phyloP scores from a whole-genome alignment of 2,113 vertebrate species.

The Halichoeres trimaculatus region DNA sequence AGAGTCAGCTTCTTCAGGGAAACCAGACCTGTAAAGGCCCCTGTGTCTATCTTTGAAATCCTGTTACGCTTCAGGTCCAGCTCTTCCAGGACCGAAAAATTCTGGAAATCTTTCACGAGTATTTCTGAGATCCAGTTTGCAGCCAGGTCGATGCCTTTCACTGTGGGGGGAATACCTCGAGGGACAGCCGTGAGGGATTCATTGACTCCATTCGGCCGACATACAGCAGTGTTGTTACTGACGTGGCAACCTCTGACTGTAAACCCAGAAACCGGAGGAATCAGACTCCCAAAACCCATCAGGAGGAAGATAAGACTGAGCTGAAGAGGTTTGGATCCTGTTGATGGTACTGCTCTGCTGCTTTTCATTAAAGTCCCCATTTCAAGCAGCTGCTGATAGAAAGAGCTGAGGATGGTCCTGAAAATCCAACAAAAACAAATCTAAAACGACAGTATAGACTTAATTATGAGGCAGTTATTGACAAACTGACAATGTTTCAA shows the following conservation, averaged over 20 bases:
- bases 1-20: constrained; percentile 68
- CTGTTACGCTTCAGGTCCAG: constrained; percentile 64
- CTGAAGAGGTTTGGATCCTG: background rate
- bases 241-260: constrained; percentile 39
- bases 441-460: background rate
- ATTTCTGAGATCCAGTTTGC: constrained; percentile 68
- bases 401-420: background rate
- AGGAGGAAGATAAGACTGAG: background rate
- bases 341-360: background rate
- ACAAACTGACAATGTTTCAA: too few relatives aligned
- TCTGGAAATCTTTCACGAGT: constrained; percentile 49
- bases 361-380: constrained; percentile 4
- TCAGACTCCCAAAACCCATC: background rate
- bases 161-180: constrained; percentile 58
- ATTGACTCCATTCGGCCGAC: background rate
- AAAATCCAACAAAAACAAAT: background rate
- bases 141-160: constrained; percentile 61
- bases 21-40: constrained; percentile 56
- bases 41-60: constrained; percentile 38
- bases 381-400: background rate
- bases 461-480: accelerated
- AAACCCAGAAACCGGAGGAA: constrained; percentile 15
- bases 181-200: constrained; percentile 54
- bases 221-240: constrained; percentile 22
- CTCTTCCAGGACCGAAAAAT: constrained; percentile 18